Base-by-base conservation (phyloP, 2,113 vertebrate genomes). In the Ciconia boyciana region DNA sequence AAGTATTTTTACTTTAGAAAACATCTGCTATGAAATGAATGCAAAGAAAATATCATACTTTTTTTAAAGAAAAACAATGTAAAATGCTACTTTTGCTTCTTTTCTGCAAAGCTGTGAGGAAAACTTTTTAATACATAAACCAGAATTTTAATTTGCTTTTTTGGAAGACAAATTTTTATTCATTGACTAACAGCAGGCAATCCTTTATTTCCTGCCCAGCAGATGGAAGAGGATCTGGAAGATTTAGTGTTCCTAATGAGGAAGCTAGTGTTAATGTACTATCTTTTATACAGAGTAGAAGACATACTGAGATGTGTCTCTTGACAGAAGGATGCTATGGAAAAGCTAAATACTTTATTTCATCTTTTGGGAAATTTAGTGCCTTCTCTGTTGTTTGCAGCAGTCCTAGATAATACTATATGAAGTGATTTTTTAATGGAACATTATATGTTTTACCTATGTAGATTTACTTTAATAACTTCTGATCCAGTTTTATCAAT, bases 11-110 rank as follows among this genome's bases (percentile, higher is more conserved):
- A 31, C 4, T 62, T 65, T 26, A 52, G 21, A 48, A 80, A 43
- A 31, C 9, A 62, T 17, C 7, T 58, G 21, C 62, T 52, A 83
- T 26, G 22, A 85, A 90, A 79, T 21, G 3, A 19, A 24, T 28
- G 7, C 6, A 16, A 57, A 16, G 70, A 69, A 48, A 46, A 64
- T 31, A 7, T 0, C 0, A 16, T n/a, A 6, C 0, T 31, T 16
- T 16, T 46, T 83, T 83, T 66, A 3, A 28, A 65, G 13, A 32
- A 52, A 61, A 71, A 4, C 1, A 44, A 39, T 2, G 1, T 10
- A 43, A 65, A 48, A 52, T 70, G 2, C 1, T 90, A 17, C 3
- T 83, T 78, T 36, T 78, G 0, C 4, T 70, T 58, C 9, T 72
- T 64, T 4, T 41, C 9, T 52, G 13, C 10, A 52, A 69, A 43